Percentiles rank a stretch among this genome's conserved stretches.
Conservation (phyloP, 2,888 invertebrate genomes). For the Linnaemya vulpina region DNA sequence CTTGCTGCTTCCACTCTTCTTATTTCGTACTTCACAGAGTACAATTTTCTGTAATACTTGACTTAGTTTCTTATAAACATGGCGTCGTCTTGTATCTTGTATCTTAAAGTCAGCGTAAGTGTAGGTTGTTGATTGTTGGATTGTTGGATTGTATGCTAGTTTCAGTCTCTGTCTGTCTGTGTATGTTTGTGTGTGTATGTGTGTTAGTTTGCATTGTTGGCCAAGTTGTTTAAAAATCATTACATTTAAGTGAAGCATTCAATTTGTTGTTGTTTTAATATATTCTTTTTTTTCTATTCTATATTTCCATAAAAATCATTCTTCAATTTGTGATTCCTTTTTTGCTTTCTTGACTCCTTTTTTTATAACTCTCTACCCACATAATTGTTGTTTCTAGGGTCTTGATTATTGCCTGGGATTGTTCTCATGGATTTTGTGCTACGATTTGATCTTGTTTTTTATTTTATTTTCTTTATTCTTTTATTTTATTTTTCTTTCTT, state of each 20-base stretch:
- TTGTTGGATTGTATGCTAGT: no score
- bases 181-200: background rate
- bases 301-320: slow-evolving; percentile 41
- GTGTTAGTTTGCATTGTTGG: slow-evolving; percentile 47
- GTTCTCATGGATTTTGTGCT: background rate
- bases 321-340: slow-evolving; percentile 41
- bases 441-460: slow-evolving; percentile 45
- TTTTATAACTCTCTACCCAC: slow-evolving; percentile 15
- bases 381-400: slow-evolving; percentile 6
- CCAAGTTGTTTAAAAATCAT: slow-evolving; percentile 70
- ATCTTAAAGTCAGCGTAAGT: slow-evolving; percentile 60
- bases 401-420: slow-evolving; percentile 24
- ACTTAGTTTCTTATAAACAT: slow-evolving; percentile 64
- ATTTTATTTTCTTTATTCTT: no score
- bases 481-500: slow-evolving; percentile 21
- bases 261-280: slow-evolving; percentile 24
- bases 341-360: background rate
- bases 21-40: slow-evolving; percentile 41
- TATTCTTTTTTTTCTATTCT: background rate
- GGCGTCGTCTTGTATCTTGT: slow-evolving; percentile 60
- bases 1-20: slow-evolving; percentile 16
- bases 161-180: background rate
- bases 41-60: slow-evolving; percentile 61
- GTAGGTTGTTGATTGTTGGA: slow-evolving; percentile 52
- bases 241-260: slow-evolving; percentile 66